Percentiles rank a stretch among this genome's conserved stretches.
Conservation (phyloP, 2,888 invertebrate species). For the Cerastis rubricosa region DNA sequence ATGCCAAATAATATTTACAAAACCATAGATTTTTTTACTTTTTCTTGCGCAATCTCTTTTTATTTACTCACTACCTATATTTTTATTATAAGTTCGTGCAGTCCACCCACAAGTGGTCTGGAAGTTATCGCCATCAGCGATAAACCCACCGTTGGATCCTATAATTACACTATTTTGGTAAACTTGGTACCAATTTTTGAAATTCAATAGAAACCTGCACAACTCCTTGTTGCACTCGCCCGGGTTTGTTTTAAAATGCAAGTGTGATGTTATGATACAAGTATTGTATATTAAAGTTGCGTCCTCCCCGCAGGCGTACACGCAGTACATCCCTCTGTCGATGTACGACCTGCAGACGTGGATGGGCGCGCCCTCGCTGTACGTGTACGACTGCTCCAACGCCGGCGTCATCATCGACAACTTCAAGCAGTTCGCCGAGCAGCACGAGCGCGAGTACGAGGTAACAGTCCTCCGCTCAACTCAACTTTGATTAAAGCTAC, state of each 20-base stretch:
- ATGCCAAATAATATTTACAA: background rate
- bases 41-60: background rate
- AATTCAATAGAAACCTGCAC: background rate
- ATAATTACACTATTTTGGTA: background rate
- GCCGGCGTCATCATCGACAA: conserved; percentile 99
- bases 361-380: conserved; percentile 99
- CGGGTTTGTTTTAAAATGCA: background rate
- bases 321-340: conserved; percentile 99
- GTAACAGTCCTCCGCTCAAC: conserved; percentile 57
- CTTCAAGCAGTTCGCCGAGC: conserved; percentile 96
- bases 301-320: conserved; percentile 93
- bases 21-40: too few relatives aligned
- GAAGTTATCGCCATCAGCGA: background rate
- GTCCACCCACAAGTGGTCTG: background rate
- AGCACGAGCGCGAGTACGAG: conserved; percentile 95
- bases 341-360: conserved; percentile 99
- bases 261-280: background rate
- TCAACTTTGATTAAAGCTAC: background rate
- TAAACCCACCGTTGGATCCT: background rate
- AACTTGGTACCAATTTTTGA: background rate
- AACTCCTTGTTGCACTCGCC: background rate
- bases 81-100: background rate
- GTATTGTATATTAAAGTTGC: background rate
- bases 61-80: background rate
- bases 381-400: conserved; percentile 99